Percentiles rank a stretch among this genome's conserved stretches.
phyloP scores from a whole-genome alignment of 2,113 vertebrate genomes.

The Sinocyclocheilus anshuiensis region DNA sequence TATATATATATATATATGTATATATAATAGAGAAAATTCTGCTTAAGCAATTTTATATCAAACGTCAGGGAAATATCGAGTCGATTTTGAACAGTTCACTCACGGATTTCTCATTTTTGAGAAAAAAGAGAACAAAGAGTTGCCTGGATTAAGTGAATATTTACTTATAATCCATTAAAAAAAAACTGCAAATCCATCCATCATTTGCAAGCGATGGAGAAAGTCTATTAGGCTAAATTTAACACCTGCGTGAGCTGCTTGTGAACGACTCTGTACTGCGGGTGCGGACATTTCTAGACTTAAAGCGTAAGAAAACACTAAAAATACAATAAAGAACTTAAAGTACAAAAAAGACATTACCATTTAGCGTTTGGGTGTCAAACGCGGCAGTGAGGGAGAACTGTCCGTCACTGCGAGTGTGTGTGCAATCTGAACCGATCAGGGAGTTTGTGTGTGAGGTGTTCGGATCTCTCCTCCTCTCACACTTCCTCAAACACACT shows the following conservation, averaged over 20 bases:
- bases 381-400: not conserved
- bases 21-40: too few relatives aligned
- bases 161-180: not conserved
- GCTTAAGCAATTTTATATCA: too few relatives aligned
- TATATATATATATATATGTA: too few relatives aligned
- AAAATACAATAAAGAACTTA: not conserved
- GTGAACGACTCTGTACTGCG: not conserved
- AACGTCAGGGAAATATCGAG: too few relatives aligned
- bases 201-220: not conserved
- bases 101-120: not conserved
- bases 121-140: not conserved
- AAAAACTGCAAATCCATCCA: not conserved
- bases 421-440: constrained; percentile 60
- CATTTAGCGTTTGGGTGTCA: not conserved
- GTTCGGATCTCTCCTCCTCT: constrained; percentile 39
- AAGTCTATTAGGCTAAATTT: not conserved
- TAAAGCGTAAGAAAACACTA: not conserved
- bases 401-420: not conserved
- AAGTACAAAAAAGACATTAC: not conserved
- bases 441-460: constrained; percentile 33
- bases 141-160: not conserved
- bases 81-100: too few relatives aligned
- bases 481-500: constrained; percentile 70
- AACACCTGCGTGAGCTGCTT: not conserved
- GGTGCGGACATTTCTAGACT: not conserved